These are phyloP conservation scores for Leptodactylus fallax DNA, from an alignment of 2,797 vertebrate genomes.

Conservation along the genomic window DNA sequence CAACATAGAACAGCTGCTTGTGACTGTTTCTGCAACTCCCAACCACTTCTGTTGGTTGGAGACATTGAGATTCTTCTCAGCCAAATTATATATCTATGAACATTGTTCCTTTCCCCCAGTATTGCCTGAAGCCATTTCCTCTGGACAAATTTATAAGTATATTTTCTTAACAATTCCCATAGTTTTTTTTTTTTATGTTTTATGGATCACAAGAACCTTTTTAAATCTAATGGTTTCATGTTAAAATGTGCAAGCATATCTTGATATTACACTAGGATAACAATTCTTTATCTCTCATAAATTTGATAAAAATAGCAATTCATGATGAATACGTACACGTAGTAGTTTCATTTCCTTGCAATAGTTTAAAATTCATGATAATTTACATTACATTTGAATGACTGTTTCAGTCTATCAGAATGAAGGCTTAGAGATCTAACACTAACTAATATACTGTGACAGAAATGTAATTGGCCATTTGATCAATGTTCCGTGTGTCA, in stretches of 20 bases:
- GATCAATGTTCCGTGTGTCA: slow-evolving; percentile 54
- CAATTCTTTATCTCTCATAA: background rate
- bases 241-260: background rate
- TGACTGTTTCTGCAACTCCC: no score
- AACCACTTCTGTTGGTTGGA: no score
- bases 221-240: background rate
- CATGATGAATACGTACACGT: slow-evolving; percentile 13
- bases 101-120: no score
- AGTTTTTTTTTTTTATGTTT: background rate
- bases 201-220: background rate
- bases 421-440: slow-evolving; percentile 31
- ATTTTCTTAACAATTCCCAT: background rate
- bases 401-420: slow-evolving; percentile 18
- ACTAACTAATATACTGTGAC: slow-evolving; percentile 56
- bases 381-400: slow-evolving; percentile 42
- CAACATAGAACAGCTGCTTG: no score
- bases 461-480: slow-evolving; percentile 60
- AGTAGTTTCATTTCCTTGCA: slow-evolving; percentile 19
- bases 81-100: no score
- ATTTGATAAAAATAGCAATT: background rate
- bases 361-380: slow-evolving; percentile 31
- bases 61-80: no score
- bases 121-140: no score
- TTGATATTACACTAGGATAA: background rate
- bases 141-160: no score